Evolutionary conservation across 2,797 vertebrate species (phyloP).

Genomic region (Heteromormyrus szaboi): DNA sequence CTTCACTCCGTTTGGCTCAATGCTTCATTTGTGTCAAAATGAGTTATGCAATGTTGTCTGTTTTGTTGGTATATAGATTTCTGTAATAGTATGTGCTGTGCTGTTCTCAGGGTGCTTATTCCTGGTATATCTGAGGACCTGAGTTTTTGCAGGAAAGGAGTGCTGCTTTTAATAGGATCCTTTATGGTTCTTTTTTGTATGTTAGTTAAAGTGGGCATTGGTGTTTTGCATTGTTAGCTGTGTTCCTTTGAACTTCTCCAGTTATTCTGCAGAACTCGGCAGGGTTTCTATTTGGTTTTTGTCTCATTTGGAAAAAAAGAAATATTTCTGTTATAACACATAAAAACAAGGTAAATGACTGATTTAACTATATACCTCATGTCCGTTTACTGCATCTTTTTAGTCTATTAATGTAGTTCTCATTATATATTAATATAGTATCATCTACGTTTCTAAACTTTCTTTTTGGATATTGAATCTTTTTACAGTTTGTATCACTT

Average conservation of each 20-base stretch:
- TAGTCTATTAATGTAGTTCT: not conserved
- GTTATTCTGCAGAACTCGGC: not conserved
- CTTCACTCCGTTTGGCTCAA: not conserved
- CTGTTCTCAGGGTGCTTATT: not conserved
- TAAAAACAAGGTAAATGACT: not conserved
- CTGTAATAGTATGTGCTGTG: not conserved
- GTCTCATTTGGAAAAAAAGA: not conserved
- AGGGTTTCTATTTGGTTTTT: not conserved
- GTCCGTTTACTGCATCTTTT: not conserved
- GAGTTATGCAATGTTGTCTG: not conserved
- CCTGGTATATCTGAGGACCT: not conserved
- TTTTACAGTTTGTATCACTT: not conserved
- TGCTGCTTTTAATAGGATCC: not conserved
- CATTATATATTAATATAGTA: not conserved
- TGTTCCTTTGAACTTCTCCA: not conserved
- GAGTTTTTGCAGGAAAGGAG: not conserved
- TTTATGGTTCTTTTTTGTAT: not conserved
- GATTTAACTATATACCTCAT: not conserved
- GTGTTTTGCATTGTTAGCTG: not conserved
- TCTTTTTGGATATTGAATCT: not conserved
- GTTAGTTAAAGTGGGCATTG: conserved; percentile 2
- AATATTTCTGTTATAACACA: not conserved
- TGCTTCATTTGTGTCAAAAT: not conserved
- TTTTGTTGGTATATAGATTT: not conserved
- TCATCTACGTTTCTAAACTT: not conserved